Evolutionary conservation across 2,888 invertebrate species (phyloP).

Genomic region (Apamea epomidion): DNA sequence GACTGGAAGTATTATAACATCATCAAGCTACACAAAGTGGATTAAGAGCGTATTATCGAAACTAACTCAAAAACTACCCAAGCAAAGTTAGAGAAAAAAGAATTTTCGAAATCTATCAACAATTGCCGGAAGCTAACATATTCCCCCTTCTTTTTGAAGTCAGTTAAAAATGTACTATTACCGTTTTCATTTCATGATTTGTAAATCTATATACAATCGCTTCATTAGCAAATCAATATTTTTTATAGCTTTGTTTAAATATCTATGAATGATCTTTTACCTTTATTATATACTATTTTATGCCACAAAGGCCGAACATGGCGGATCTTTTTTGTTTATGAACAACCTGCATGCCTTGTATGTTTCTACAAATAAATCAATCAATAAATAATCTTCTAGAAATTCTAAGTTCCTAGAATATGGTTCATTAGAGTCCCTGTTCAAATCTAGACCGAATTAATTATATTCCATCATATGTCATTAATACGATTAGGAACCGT

Average conservation of each 20-base stretch:
- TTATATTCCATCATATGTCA: conserved; percentile 2
- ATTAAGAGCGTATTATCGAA: neutral
- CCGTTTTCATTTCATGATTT: neutral
- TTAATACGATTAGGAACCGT: conserved; percentile 12
- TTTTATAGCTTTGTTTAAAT: no score
- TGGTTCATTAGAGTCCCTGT: neutral
- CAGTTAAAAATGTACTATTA: neutral
- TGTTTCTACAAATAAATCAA: no score
- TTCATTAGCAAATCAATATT: neutral
- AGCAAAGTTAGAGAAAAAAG: no score
- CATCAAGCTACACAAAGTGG: neutral
- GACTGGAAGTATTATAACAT: neutral
- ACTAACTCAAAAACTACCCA: no score
- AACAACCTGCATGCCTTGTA: no score
- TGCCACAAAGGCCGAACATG: no score
- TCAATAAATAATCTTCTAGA: neutral
- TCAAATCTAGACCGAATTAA: neutral
- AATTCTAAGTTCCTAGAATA: neutral
- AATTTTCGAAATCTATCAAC: no score
- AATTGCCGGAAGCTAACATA: no score
- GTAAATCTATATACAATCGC: neutral
- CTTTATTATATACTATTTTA: no score
- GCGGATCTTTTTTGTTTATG: no score
- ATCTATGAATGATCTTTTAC: no score
- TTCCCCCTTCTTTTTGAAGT: no score